Conservation (phyloP, 2,113 vertebrate species). For the Oryzias curvinotus region DNA sequence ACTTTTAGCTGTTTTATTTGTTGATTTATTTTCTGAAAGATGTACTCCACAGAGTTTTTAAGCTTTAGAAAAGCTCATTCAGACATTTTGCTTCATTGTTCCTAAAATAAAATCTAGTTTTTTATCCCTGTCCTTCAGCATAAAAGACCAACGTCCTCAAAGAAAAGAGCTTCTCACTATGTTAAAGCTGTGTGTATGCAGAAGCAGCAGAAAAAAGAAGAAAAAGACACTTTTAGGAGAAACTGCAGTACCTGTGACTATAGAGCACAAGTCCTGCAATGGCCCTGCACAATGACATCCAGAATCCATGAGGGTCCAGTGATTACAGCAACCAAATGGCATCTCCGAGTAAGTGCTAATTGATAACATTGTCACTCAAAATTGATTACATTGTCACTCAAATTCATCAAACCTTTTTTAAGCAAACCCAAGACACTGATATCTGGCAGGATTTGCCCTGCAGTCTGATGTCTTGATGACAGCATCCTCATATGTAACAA, state of each 20-base stretch:
- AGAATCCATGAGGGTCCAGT: slow-evolving; percentile 23
- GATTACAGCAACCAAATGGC: slow-evolving; percentile 56
- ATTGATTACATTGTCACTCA: slow-evolving; percentile 53
- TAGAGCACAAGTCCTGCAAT: slow-evolving; percentile 4
- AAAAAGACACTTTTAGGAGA: not conserved
- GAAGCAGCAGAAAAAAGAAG: not conserved
- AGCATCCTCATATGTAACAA: slow-evolving; percentile 60
- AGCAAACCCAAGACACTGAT: slow-evolving; percentile 59
- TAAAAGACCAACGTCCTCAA: no score
- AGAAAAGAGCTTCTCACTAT: no score
- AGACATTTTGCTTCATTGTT: not conserved
- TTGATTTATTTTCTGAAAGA: no score
- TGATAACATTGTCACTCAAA: slow-evolving; percentile 57
- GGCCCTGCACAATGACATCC: not conserved
- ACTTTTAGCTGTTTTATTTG: no score
- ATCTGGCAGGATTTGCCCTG: slow-evolving; percentile 18
- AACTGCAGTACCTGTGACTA: not conserved
- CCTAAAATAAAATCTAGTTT: not conserved
- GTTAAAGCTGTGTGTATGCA: no score
- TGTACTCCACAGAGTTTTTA: no score
- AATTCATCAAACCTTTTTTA: slow-evolving; percentile 66
- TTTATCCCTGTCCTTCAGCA: not conserved
- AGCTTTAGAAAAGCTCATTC: no score
- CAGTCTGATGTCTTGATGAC: slow-evolving; percentile 56
- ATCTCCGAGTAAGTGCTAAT: slow-evolving; percentile 51